Percentiles rank a stretch among this genome's conserved stretches.
These are phyloP conservation scores for Gastrophysa polygoni DNA, from an alignment of 2,888 invertebrate genomes.

Conservation along the genomic window DNA sequence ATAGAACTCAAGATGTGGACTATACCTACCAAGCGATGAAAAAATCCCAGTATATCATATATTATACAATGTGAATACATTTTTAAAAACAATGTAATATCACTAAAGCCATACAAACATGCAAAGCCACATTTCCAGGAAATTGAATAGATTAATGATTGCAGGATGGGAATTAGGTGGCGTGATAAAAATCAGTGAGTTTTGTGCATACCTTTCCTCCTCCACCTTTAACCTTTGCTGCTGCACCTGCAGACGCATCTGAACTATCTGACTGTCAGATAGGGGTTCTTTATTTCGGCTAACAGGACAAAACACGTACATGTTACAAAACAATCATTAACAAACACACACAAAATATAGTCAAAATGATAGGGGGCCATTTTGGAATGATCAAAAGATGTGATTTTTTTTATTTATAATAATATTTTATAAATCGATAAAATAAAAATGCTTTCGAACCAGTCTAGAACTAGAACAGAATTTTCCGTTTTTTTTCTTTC, in stretches of 20 bases:
- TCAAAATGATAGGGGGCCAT: too few relatives aligned
- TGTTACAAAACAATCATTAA: constrained; percentile 11
- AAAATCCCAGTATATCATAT: too few relatives aligned
- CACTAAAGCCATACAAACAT: background rate
- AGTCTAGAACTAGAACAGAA: too few relatives aligned
- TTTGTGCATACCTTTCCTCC: constrained; percentile 74
- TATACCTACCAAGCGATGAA: too few relatives aligned
- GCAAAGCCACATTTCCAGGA: background rate
- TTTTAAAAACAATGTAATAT: too few relatives aligned
- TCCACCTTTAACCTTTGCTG: constrained; percentile 80
- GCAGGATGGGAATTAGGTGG: background rate
- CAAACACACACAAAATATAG: constrained; percentile 9
- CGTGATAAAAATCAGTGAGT: constrained; percentile 13
- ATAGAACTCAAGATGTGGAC: too few relatives aligned
- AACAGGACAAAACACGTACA: constrained; percentile 54
- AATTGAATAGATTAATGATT: background rate
- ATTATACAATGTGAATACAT: too few relatives aligned
- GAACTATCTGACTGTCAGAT: constrained; percentile 80
- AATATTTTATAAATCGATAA: too few relatives aligned
- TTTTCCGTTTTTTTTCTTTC: too few relatives aligned
- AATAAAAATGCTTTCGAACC: too few relatives aligned
- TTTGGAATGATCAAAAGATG: too few relatives aligned
- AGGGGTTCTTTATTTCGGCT: constrained; percentile 70
- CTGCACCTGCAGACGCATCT: constrained; percentile 80
- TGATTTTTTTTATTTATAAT: too few relatives aligned